These are phyloP conservation scores for Catharus bicknelli DNA, from an alignment of 2,113 vertebrate species.

Conservation along the genomic window DNA sequence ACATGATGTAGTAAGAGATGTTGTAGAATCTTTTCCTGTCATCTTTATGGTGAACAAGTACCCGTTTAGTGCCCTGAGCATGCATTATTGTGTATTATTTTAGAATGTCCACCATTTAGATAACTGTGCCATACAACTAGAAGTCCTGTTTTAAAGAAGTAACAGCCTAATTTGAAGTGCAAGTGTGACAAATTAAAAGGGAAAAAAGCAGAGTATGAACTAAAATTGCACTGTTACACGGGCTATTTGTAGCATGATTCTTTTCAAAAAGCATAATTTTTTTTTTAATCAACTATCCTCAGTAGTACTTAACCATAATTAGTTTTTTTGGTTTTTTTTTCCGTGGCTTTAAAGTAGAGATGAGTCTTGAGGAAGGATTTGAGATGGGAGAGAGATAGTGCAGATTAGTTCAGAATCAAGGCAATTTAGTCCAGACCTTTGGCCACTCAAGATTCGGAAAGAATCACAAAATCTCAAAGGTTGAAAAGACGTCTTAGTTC, in stretches of 20 bases:
- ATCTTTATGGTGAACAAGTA: slow-evolving; percentile 24
- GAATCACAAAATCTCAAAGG: neutral
- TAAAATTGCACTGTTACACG: neutral
- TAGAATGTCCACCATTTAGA: neutral
- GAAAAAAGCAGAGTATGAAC: neutral
- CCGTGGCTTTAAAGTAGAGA: neutral
- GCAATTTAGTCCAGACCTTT: neutral
- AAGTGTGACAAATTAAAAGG: neutral
- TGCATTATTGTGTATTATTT: neutral
- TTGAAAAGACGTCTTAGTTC: neutral
- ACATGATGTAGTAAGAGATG: neutral
- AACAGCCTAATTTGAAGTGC: neutral
- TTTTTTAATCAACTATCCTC: neutral
- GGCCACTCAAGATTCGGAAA: neutral
- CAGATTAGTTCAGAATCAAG: neutral
- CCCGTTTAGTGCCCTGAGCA: neutral
- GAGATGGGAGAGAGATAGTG: neutral
- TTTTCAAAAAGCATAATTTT: neutral
- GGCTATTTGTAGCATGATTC: neutral
- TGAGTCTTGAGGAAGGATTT: neutral
- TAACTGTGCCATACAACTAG: neutral
- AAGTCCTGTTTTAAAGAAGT: neutral
- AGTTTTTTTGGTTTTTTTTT: neutral
- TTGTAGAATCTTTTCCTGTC: neutral
- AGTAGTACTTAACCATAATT: neutral